These are phyloP conservation scores for Eurypyga helias DNA, from an alignment of 2,113 vertebrate species.

Conservation along the genomic window DNA sequence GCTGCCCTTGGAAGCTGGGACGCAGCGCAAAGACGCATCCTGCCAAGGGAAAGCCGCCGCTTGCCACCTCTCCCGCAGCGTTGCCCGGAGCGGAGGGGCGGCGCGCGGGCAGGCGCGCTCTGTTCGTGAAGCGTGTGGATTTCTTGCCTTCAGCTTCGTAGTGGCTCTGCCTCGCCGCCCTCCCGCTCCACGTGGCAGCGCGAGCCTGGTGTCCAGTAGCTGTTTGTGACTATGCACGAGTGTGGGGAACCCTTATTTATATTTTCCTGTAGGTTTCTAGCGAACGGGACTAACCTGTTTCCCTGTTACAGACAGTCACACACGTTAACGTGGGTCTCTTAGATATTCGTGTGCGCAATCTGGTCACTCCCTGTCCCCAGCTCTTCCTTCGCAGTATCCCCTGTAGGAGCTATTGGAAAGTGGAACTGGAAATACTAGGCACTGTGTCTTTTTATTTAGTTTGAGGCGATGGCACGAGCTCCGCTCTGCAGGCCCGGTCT, in stretches of 20 bases:
- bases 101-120: background rate
- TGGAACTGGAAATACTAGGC: constrained; percentile 39
- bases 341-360: background rate
- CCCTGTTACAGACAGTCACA: constrained; percentile 30
- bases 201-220: constrained; percentile 66
- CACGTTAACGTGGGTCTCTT: constrained; percentile 1
- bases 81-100: background rate
- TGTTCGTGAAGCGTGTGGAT: background rate
- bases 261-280: constrained; percentile 63
- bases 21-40: background rate
- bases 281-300: background rate
- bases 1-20: background rate
- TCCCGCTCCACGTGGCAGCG: background rate
- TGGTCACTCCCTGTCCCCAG: background rate
- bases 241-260: constrained; percentile 56
- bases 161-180: constrained; percentile 49
- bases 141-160: constrained; percentile 64
- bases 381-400: constrained; percentile 30
- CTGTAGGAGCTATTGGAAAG: constrained; percentile 15
- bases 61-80: background rate
- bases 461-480: background rate
- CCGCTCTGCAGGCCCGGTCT: constrained; percentile 12
- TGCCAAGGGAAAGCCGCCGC: background rate
- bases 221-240: constrained; percentile 72
- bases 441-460: background rate